Conservation (phyloP, 2,113 vertebrate species). For the Carlito syrichta region DNA sequence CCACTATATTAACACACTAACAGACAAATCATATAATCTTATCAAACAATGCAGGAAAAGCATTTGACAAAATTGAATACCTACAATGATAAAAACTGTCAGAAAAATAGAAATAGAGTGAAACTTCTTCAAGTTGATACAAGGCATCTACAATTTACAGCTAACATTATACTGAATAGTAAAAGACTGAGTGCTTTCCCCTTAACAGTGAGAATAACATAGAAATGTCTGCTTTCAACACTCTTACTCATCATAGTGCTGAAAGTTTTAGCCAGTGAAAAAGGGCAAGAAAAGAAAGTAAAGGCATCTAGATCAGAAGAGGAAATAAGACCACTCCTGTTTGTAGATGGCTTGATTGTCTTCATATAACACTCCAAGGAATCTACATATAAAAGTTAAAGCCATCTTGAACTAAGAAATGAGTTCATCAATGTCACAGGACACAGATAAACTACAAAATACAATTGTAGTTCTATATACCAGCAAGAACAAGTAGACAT, state of each 20-base stretch:
- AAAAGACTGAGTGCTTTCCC: neutral
- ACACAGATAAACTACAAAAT: neutral
- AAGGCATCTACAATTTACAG: neutral
- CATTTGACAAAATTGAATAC: neutral
- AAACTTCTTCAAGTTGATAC: neutral
- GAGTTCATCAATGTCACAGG: neutral
- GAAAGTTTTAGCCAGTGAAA: neutral
- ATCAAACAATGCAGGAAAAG: neutral
- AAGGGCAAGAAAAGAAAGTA: neutral
- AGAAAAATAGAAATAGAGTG: neutral
- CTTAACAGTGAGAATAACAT: neutral
- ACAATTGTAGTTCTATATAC: neutral
- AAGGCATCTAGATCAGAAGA: neutral
- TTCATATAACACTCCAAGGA: neutral
- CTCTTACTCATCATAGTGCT: neutral
- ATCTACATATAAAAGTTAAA: neutral
- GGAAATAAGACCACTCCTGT: neutral
- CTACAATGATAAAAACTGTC: neutral
- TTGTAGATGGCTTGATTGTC: neutral
- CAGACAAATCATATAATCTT: neutral
- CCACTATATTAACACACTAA: neutral
- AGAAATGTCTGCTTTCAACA: too few relatives aligned
- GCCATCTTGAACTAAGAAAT: neutral
- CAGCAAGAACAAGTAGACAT: neutral
- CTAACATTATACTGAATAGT: too few relatives aligned